A percentile compares a stretch with the other conserved stretches of the same genome.
Evolutionary conservation across 1,140 invertebrate genomes (phyloP).

Genomic region (Leptopilina boulardi): DNA sequence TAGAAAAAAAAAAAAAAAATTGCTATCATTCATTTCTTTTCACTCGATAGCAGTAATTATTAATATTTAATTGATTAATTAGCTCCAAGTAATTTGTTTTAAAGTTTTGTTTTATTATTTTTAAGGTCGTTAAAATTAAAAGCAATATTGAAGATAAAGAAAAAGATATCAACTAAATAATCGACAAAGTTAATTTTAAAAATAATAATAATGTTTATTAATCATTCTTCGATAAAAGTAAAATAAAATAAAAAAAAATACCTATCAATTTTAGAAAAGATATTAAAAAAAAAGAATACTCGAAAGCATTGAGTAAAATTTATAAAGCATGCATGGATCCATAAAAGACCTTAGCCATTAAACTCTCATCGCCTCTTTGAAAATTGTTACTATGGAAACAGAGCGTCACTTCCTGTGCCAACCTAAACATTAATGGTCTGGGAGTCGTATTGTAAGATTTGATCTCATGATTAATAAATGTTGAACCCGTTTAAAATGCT

Average conservation of each 20-base stretch:
- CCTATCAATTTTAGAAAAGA: constrained; percentile 6
- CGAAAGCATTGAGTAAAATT: constrained; percentile 18
- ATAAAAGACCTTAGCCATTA: constrained; percentile 14
- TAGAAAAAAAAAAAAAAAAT: too few relatives aligned
- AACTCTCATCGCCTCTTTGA: constrained; percentile 6
- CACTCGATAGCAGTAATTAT: too few relatives aligned
- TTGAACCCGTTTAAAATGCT: neutral
- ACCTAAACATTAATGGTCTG: constrained; percentile 18
- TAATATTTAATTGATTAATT: too few relatives aligned
- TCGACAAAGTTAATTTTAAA: neutral
- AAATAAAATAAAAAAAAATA: neutral
- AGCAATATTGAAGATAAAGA: neutral
- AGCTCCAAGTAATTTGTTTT: neutral
- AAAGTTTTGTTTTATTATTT: neutral
- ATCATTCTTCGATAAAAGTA: neutral
- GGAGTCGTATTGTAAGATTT: constrained; percentile 1
- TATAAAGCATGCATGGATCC: constrained; percentile 13
- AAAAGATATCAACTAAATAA: neutral
- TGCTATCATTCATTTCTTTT: neutral
- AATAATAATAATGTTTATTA: neutral
- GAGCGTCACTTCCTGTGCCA: constrained; percentile 22
- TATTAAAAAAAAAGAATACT: neutral
- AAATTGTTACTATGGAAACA: constrained; percentile 31
- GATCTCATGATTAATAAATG: constrained; percentile 11
- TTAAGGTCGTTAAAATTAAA: neutral